These are phyloP conservation scores for Venturia canescens DNA, from an alignment of 1,140 invertebrate species.

Conservation along the genomic window DNA sequence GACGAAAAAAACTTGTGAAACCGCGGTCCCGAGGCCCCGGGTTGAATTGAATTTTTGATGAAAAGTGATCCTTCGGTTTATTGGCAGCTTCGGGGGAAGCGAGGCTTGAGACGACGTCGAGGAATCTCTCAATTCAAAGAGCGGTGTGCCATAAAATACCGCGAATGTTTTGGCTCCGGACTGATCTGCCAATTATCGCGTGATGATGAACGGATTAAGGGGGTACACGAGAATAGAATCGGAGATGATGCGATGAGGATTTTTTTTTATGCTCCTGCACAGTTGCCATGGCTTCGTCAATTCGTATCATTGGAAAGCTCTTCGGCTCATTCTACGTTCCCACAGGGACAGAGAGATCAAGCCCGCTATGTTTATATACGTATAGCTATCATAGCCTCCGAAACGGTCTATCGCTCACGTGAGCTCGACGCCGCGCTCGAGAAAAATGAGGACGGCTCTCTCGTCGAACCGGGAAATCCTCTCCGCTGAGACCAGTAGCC, in stretches of 20 bases:
- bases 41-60: too few relatives aligned
- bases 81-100: too few relatives aligned
- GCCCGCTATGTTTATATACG: neutral
- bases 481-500: conserved; percentile 35
- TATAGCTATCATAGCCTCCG: conserved; percentile 16
- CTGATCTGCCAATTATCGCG: neutral
- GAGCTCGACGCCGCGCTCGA: conserved; percentile 10
- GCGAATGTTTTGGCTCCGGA: neutral
- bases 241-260: neutral
- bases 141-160: too few relatives aligned
- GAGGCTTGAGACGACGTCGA: too few relatives aligned
- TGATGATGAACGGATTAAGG: conserved; percentile 17
- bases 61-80: too few relatives aligned
- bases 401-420: conserved; percentile 38
- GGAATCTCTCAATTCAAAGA: too few relatives aligned
- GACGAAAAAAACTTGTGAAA: too few relatives aligned
- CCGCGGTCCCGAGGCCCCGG: too few relatives aligned
- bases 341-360: conserved; percentile 12
- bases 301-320: conserved; percentile 45
- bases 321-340: conserved; percentile 20
- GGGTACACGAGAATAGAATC: neutral
- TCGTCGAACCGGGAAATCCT: conserved; percentile 43
- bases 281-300: conserved; percentile 22
- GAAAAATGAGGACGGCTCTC: conserved; percentile 41
- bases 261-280: neutral